Percentiles rank a stretch among this genome's conserved stretches.
phyloP scores from a whole-genome alignment of 2,888 invertebrate species.

The Melitaea athalia region DNA sequence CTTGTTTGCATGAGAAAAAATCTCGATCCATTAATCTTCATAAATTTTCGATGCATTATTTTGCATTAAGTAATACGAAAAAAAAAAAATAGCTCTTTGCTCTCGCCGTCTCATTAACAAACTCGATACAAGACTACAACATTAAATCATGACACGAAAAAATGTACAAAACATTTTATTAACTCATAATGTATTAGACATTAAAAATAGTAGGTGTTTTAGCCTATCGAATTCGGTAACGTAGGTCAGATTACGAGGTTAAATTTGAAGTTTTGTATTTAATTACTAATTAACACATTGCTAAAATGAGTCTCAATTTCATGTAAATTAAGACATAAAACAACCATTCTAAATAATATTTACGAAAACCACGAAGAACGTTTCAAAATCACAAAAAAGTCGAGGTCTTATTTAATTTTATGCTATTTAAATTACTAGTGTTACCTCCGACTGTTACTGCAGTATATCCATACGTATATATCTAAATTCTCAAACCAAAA shows the following conservation, averaged over 20 bases:
- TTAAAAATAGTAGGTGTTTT: not conserved
- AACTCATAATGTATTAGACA: not conserved
- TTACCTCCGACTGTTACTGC: constrained; percentile 54
- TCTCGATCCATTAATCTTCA: constrained; percentile 63
- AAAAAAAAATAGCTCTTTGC: constrained; percentile 1
- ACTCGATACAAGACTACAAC: not conserved
- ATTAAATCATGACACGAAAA: not conserved
- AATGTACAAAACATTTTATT: not conserved
- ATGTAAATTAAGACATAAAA: not conserved
- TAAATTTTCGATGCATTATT: constrained; percentile 29
- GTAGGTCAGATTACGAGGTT: not conserved
- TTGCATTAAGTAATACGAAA: constrained; percentile 2
- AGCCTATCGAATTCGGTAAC: not conserved
- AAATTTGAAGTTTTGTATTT: not conserved
- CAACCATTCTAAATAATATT: not conserved
- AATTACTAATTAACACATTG: constrained; percentile 1
- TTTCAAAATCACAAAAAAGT: not conserved
- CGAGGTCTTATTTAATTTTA: constrained; percentile 28
- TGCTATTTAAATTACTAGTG: constrained; percentile 24
- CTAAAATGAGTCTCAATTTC: constrained; percentile 2
- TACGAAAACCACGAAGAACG: constrained; percentile 1
- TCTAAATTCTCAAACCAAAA: constrained; percentile 72
- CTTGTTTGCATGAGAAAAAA: constrained; percentile 47
- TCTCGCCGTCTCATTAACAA: constrained; percentile 6
- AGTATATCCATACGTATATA: constrained; percentile 75